These are phyloP conservation scores for Xyrichtys novacula DNA, from an alignment of 2,797 vertebrate species.

Conservation along the genomic window DNA sequence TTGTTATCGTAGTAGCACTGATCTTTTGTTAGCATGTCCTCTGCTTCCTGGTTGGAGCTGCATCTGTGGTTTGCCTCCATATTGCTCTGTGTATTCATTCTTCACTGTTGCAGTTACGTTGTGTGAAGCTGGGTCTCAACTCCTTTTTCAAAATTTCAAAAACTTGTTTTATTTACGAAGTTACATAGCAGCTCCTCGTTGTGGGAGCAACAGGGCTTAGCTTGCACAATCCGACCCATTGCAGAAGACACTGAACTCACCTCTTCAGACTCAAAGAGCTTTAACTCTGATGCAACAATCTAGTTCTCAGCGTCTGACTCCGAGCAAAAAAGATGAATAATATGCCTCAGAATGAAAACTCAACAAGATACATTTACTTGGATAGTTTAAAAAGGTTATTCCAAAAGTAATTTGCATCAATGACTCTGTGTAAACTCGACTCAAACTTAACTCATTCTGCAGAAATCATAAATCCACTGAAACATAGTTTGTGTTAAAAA, in stretches of 20 bases:
- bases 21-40: slow-evolving; percentile 61
- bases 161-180: neutral
- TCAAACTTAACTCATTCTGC: no score
- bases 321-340: neutral
- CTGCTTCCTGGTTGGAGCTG: slow-evolving; percentile 81
- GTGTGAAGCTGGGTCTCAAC: slow-evolving; percentile 38
- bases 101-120: slow-evolving; percentile 65
- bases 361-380: neutral
- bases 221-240: neutral
- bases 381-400: no score
- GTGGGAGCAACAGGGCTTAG: slow-evolving; percentile 32
- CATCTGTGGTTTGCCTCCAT: slow-evolving; percentile 56
- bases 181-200: slow-evolving; percentile 24
- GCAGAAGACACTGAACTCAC: slow-evolving; percentile 10
- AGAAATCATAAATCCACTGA: no score
- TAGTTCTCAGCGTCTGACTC: neutral
- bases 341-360: neutral
- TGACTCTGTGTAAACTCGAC: no score
- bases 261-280: slow-evolving; percentile 2
- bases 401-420: no score
- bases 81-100: slow-evolving; percentile 57
- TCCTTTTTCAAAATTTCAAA: neutral
- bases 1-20: neutral
- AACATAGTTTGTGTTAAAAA: no score
- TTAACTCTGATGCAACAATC: neutral